A percentile compares a stretch with the other conserved stretches of the same genome.
These are phyloP conservation scores for Drosophila fungiperda DNA, from an alignment of 2,888 invertebrate genomes.

Conservation along the genomic window DNA sequence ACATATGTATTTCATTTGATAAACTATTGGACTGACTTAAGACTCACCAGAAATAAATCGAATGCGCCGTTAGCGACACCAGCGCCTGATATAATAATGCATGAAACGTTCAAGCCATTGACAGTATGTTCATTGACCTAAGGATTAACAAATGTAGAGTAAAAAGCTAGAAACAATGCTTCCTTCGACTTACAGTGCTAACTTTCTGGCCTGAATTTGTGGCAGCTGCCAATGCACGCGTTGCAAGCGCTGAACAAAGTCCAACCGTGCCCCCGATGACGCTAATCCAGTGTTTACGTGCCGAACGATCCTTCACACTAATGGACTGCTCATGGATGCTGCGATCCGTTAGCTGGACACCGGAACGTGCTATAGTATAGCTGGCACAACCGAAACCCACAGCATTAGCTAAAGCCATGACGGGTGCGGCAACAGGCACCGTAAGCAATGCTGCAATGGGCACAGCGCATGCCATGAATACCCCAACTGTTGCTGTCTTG, in stretches of 20 bases:
- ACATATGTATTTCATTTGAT: not conserved
- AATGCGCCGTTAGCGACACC: constrained; percentile 77
- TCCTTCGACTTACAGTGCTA: constrained; percentile 64
- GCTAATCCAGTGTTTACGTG: constrained; percentile 79
- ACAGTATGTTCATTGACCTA: constrained; percentile 73
- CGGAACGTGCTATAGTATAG: constrained; percentile 74
- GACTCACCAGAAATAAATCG: constrained; percentile 79
- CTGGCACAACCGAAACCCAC: constrained; percentile 67
- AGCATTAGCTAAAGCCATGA: constrained; percentile 59
- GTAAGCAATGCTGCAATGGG: no score
- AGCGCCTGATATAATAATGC: constrained; percentile 79
- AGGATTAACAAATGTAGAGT: not conserved
- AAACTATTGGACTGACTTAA: not conserved
- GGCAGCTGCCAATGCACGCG: constrained; percentile 62
- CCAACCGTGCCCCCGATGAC: constrained; percentile 70
- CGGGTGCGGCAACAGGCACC: constrained; percentile 70
- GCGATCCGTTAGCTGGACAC: constrained; percentile 70
- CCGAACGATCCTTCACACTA: constrained; percentile 67
- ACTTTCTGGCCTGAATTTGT: constrained; percentile 75
- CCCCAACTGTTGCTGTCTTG: constrained; percentile 58
- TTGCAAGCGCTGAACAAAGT: constrained; percentile 77
- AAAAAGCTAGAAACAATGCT: not conserved
- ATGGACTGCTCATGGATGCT: constrained; percentile 81
- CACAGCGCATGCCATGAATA: constrained; percentile 66
- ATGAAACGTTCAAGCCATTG: constrained; percentile 82